These are phyloP conservation scores for Drosophila subquinaria DNA, from an alignment of 2,888 invertebrate species.

Conservation along the genomic window DNA sequence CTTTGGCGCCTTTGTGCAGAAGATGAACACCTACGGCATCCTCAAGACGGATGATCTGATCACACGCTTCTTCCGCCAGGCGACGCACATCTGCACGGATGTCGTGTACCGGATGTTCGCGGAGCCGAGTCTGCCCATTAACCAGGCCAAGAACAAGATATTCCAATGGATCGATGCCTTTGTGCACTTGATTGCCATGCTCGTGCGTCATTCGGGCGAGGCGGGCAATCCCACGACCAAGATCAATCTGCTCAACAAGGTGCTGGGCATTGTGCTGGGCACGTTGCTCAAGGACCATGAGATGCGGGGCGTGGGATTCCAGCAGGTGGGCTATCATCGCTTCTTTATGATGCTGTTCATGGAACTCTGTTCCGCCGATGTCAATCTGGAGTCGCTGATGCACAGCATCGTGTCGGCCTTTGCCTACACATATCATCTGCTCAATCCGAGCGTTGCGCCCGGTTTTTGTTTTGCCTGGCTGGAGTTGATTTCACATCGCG, in stretches of 20 bases:
- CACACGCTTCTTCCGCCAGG: conserved; percentile 97
- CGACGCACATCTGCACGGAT: conserved; percentile 98
- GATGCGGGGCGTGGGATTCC: conserved; percentile 92
- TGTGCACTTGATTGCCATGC: conserved; percentile 95
- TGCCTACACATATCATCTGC: conserved; percentile 97
- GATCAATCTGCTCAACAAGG: conserved; percentile 97
- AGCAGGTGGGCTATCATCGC: conserved; percentile 98
- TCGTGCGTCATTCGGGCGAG: conserved; percentile 98
- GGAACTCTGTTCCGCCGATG: conserved; percentile 97
- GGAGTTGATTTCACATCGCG: conserved; percentile 98
- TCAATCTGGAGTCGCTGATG: conserved; percentile 96
- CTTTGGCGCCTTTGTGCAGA: conserved; percentile 96
- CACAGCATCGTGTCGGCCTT: conserved; percentile 95
- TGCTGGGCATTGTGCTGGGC: conserved; percentile 97
- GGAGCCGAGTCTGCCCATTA: conserved; percentile 89
- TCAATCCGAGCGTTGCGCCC: conserved; percentile 96
- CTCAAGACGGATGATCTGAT: conserved; percentile 99
- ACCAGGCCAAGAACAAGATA: conserved; percentile 93
- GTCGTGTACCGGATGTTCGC: conserved; percentile 94
- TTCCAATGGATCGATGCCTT: conserved; percentile 98
- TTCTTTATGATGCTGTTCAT: conserved; percentile 98
- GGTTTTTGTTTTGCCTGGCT: conserved; percentile 99
- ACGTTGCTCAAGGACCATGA: conserved; percentile 98
- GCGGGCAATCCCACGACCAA: conserved; percentile 95
- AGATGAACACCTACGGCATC: conserved; percentile 98